These are phyloP conservation scores for Ganaspis sp. DNA, from an alignment of 1,140 invertebrate genomes.

Conservation along the genomic window DNA sequence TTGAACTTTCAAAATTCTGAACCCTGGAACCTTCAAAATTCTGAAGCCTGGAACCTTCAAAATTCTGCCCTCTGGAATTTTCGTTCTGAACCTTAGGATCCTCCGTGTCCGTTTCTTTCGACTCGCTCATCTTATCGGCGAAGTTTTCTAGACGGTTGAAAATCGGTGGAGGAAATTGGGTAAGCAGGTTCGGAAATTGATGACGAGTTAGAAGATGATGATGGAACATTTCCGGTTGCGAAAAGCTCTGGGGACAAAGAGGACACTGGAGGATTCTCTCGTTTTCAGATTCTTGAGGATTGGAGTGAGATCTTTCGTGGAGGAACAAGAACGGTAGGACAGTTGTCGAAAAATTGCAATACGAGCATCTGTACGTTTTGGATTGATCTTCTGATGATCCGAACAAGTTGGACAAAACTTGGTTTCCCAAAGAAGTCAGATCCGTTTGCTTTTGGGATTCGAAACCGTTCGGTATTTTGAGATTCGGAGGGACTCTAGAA, in stretches of 20 bases:
- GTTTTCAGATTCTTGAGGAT: slow-evolving; percentile 60
- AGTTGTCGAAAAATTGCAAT: slow-evolving; percentile 92
- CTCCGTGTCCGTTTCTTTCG: slow-evolving; percentile 53
- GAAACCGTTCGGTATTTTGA: slow-evolving; percentile 80
- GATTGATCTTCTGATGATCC: slow-evolving; percentile 75
- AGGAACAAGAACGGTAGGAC: slow-evolving; percentile 92
- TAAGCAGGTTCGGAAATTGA: slow-evolving; percentile 77
- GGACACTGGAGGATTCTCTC: slow-evolving; percentile 77
- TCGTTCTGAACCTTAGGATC: slow-evolving; percentile 64
- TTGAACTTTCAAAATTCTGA: no score
- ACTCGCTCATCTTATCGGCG: slow-evolving; percentile 48
- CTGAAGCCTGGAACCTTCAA: no score
- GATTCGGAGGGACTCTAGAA: slow-evolving; percentile 67
- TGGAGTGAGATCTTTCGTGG: slow-evolving; percentile 89
- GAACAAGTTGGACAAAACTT: slow-evolving; percentile 79
- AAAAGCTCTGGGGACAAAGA: slow-evolving; percentile 78
- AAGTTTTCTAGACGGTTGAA: slow-evolving; percentile 52
- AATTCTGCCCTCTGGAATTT: no score
- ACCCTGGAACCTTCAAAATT: no score
- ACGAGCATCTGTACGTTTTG: slow-evolving; percentile 91
- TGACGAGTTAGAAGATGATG: slow-evolving; percentile 79
- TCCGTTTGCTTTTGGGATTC: slow-evolving; percentile 65
- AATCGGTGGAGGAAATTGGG: slow-evolving; percentile 69
- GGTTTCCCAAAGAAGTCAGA: slow-evolving; percentile 72
- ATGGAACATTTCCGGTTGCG: slow-evolving; percentile 78